phyloP scores from a whole-genome alignment of 2,888 invertebrate species.

The Campaea margaritaria region DNA sequence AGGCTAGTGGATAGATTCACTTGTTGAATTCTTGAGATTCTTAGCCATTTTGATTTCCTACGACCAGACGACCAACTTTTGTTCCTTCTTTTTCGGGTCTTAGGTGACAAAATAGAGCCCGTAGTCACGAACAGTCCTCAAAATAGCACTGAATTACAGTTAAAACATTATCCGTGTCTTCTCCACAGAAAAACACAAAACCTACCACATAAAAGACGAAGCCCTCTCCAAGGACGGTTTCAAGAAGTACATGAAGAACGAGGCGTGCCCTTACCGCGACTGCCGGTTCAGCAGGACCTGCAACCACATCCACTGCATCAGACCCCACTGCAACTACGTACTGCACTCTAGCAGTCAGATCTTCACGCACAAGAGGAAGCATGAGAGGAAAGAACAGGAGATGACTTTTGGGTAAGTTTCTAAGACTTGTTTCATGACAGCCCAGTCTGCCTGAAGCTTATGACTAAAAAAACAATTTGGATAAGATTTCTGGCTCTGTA shows the following conservation, averaged over 20 bases:
- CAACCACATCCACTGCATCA: conserved; percentile 99
- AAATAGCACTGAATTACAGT: too few relatives aligned
- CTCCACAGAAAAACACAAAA: conserved; percentile 97
- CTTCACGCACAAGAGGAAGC: conserved; percentile 98
- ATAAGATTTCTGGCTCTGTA: too few relatives aligned
- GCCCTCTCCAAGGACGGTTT: conserved; percentile 98
- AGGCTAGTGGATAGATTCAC: too few relatives aligned
- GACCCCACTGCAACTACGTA: conserved; percentile 97
- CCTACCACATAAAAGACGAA: conserved; percentile 99
- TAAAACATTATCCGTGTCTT: background rate
- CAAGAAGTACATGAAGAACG: conserved; percentile 99
- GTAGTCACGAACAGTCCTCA: too few relatives aligned
- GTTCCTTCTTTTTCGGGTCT: too few relatives aligned
- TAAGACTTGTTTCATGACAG: too few relatives aligned
- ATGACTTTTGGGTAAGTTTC: conserved; percentile 89
- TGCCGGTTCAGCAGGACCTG: conserved; percentile 97
- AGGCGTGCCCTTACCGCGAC: conserved; percentile 95
- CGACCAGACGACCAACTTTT: too few relatives aligned
- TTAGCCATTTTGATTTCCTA: too few relatives aligned
- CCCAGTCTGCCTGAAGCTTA: too few relatives aligned
- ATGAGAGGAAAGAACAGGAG: conserved; percentile 97
- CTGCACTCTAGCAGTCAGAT: conserved; percentile 98
- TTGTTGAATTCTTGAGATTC: too few relatives aligned
- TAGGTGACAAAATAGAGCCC: too few relatives aligned
- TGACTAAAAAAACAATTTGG: too few relatives aligned